phyloP scores from a whole-genome alignment of 2,888 invertebrate species.

The Parnassius apollo region DNA sequence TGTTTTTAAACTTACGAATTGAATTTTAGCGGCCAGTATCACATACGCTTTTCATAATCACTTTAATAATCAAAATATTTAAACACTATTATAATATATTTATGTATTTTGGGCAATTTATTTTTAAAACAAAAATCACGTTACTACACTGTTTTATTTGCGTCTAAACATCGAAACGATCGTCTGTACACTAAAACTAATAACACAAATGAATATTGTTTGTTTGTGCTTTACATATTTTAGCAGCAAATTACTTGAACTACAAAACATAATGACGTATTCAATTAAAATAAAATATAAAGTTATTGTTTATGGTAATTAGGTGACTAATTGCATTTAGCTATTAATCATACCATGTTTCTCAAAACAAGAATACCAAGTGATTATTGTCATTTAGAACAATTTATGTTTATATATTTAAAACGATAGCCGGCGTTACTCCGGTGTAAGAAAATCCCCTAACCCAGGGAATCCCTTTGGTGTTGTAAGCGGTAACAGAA shows the following conservation, averaged over 20 bases:
- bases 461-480: no score
- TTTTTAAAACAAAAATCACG: no score
- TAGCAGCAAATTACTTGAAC: background rate
- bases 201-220: constrained; percentile 9
- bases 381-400: no score
- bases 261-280: constrained; percentile 17
- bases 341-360: no score
- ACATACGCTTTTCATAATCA: background rate
- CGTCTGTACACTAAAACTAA: constrained; percentile 1
- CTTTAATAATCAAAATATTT: no score
- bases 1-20: background rate
- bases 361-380: no score
- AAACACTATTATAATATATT: no score
- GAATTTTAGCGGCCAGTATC: background rate
- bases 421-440: no score
- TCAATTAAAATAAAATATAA: constrained; percentile 20
- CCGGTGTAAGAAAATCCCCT: no score
- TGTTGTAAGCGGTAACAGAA: no score
- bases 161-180: background rate
- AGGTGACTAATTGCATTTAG: background rate
- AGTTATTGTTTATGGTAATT: constrained; percentile 21
- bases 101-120: no score
- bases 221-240: background rate
- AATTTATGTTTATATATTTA: no score
- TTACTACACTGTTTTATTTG: background rate